These are phyloP conservation scores for Pegoplata infirma DNA, from an alignment of 2,888 invertebrate species.

Conservation along the genomic window DNA sequence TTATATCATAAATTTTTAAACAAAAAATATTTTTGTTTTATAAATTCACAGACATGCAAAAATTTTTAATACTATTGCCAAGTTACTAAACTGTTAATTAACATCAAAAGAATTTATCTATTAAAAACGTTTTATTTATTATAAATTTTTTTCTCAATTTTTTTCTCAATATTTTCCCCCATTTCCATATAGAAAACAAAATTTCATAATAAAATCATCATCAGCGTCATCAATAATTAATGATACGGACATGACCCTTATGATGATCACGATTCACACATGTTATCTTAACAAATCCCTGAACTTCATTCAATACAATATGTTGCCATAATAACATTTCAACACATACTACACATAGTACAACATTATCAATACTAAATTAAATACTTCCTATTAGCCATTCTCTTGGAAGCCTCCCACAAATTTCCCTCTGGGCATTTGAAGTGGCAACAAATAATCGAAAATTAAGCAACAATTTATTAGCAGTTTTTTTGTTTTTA, in stretches of 20 bases:
- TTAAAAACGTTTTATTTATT: neutral
- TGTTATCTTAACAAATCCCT: constrained; percentile 53
- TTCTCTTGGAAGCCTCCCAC: neutral
- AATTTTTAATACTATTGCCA: neutral
- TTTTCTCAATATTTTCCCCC: neutral
- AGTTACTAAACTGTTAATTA: constrained; percentile 15
- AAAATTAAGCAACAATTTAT: constrained; percentile 61
- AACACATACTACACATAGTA: neutral
- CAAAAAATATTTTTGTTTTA: too few relatives aligned
- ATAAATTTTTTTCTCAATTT: neutral
- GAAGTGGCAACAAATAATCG: constrained; percentile 48
- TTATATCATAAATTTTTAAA: too few relatives aligned
- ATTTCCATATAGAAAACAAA: constrained; percentile 10
- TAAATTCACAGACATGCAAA: too few relatives aligned
- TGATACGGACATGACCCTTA: constrained; percentile 73
- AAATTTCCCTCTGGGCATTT: neutral
- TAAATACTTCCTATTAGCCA: neutral
- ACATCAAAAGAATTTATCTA: constrained; percentile 8
- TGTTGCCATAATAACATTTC: constrained; percentile 53
- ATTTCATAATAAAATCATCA: constrained; percentile 59
- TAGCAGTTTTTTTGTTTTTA: constrained; percentile 49
- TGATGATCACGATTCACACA: constrained; percentile 71
- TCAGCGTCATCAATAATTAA: constrained; percentile 75
- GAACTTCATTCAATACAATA: constrained; percentile 59
- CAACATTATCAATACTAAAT: too few relatives aligned